Evolutionary conservation across 1,140 invertebrate genomes (phyloP).

Genomic region (Drosophila yakuba): DNA sequence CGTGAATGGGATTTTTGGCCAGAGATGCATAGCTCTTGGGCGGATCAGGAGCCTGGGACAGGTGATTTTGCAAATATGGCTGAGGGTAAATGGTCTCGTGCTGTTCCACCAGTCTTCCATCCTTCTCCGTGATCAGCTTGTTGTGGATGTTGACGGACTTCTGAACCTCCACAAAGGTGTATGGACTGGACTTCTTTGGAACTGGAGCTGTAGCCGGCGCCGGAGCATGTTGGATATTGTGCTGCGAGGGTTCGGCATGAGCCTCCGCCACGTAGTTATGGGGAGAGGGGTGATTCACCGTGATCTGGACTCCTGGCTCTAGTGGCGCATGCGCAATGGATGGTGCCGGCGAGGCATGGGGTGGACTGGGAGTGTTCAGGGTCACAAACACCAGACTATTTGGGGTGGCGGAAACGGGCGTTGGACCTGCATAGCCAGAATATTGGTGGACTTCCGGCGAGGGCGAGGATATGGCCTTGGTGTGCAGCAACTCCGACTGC

Average conservation of each 20-base stretch:
- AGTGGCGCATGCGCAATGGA: neutral
- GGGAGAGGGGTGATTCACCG: constrained; percentile 38
- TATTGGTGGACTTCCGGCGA: constrained; percentile 29
- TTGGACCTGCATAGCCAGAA: constrained; percentile 41
- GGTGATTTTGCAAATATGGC: constrained; percentile 43
- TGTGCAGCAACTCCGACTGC: constrained; percentile 40
- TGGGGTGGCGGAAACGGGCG: constrained; percentile 30
- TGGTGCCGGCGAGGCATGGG: constrained; percentile 12
- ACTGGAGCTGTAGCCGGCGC: neutral
- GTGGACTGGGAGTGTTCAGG: constrained; percentile 49
- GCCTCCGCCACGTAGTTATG: constrained; percentile 71
- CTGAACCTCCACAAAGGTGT: constrained; percentile 87
- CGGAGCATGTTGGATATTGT: constrained; percentile 44
- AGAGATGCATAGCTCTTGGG: constrained; percentile 54
- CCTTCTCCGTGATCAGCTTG: constrained; percentile 79
- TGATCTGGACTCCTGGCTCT: constrained; percentile 8
- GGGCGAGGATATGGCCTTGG: constrained; percentile 58
- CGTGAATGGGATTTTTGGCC: constrained; percentile 69
- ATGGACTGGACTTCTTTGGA: constrained; percentile 40
- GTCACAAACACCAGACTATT: constrained; percentile 67
- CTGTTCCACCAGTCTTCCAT: constrained; percentile 71
- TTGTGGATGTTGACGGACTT: constrained; percentile 86
- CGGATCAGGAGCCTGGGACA: constrained; percentile 1
- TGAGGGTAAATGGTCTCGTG: constrained; percentile 79
- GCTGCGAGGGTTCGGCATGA: constrained; percentile 60